These are phyloP conservation scores for Crenichthys baileyi DNA, from an alignment of 2,797 vertebrate species.

Conservation along the genomic window DNA sequence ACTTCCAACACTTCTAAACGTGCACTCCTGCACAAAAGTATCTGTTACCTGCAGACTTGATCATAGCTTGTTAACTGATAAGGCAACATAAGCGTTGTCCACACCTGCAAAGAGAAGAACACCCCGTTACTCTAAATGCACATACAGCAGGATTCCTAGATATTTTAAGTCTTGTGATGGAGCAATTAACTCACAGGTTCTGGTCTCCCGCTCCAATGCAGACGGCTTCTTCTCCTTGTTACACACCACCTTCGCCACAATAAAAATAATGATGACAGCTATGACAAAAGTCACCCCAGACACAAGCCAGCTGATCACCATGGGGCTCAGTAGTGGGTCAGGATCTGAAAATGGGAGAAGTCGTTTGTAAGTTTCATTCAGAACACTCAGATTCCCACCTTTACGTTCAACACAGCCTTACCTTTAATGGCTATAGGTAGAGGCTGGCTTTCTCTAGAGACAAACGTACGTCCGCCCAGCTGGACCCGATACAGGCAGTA, in stretches of 20 bases:
- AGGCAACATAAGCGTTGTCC: slow-evolving; percentile 84
- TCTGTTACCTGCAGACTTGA: slow-evolving; percentile 15
- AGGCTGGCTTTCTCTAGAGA: slow-evolving; percentile 83
- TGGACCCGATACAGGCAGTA: slow-evolving; percentile 83
- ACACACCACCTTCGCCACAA: slow-evolving; percentile 76
- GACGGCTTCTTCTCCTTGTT: slow-evolving; percentile 79
- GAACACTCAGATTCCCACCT: neutral
- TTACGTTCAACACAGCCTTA: slow-evolving; percentile 28
- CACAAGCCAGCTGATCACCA: slow-evolving; percentile 83
- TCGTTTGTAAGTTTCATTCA: neutral
- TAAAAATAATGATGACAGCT: slow-evolving; percentile 74
- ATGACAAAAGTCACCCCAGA: slow-evolving; percentile 79
- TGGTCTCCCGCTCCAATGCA: slow-evolving; percentile 81
- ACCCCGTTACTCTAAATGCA: slow-evolving; percentile 1
- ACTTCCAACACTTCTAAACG: too few species aligned
- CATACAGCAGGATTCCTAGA: neutral
- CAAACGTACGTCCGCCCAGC: slow-evolving; percentile 78
- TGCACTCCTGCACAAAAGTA: neutral
- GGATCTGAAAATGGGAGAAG: slow-evolving; percentile 64
- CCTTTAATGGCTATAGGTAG: slow-evolving; percentile 83
- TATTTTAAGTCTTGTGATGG: neutral
- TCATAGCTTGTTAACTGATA: slow-evolving; percentile 80
- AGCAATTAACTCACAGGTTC: slow-evolving; percentile 75
- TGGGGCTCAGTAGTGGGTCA: slow-evolving; percentile 79
- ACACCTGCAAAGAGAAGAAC: slow-evolving; percentile 73